Base-by-base conservation (phyloP, 2,113 vertebrate species). In the Myiozetetes cayanensis region DNA sequence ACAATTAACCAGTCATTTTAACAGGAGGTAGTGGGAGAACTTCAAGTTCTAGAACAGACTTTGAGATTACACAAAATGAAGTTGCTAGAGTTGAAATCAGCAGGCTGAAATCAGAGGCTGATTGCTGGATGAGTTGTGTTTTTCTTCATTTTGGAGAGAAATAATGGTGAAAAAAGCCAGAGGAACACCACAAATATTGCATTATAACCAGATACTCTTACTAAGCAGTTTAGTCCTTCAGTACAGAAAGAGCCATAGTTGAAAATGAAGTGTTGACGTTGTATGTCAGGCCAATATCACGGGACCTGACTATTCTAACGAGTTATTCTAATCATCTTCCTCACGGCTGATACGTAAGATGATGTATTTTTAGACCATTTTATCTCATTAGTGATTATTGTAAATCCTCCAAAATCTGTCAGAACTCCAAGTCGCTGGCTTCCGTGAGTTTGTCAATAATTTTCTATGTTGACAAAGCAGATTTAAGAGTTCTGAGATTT, bases 291-390 rank as follows among this genome's bases (percentile, higher is more conserved):
- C 33, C 8, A 88, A 22, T 52, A 74, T 41, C 82, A 31, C 27
- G 19, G 25, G 39, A 67, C 47, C 31, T 55, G 39, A 35, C 74
- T 86, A 20, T 77, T 59, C 39, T 58, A 73, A 63, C 8, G 1
- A 80, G 65, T 58, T 39, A 66, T 75, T 80, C 41, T 65, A 18
- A 87, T 73, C 9, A 55, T 35, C 55, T 66, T 58, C 70, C 81
- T 73, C 31, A 68, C 2, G 4, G 55, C 55, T 85, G 59, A 88
- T 88, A 80, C 1, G 4, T 52, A 52, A 80, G 55, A 43, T 55
- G 18, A 8, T 39, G 50, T 63, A 70, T 89, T 91, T 95, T 93
- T 90, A 94, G 94, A 35, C 18, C 13, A 58, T 85, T 95, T 85
- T 53, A 76, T 70, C 63, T 90, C 56, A 87, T 90, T 78, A 89